Base-by-base conservation (phyloP, 2,797 vertebrate species). In the Microchirus variegatus region DNA sequence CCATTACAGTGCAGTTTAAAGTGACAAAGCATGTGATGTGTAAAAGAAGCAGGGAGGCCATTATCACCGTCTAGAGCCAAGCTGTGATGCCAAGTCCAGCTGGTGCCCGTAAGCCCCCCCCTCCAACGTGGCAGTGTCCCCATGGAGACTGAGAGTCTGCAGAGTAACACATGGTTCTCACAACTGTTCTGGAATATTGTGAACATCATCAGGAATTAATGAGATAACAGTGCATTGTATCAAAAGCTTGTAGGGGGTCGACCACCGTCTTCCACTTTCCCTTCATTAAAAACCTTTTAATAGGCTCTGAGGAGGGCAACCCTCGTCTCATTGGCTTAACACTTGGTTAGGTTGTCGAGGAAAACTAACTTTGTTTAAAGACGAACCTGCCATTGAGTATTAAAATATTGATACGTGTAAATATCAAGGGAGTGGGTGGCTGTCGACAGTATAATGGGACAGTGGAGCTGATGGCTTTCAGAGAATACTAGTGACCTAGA, bases 281-380 rank as follows among this genome's bases (percentile, higher is more conserved):
- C 54, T 75, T 90, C 90, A 91, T 91, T 92, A 91, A 89, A 90
- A 82, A 15, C 73, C 80, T 87, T 87, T 89, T 89, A 90, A 89
- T 89, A 69, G 85, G 68, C 86, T 83, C 78, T 53, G 73, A 87
- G 78, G 81, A 86, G 71, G 70, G 22, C 69, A 59, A 54, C 80
- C 58, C 68, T 75, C 63, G 53, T 72, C 58, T 50, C 68, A 76
- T 77, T 61, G 71, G 59, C 68, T 82, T 80, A 68, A 85, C 56
- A 73, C 80, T 74, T 86, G 75, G 80, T 80, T 80, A 77, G 82
- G 82, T 82, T 90, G 88, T 91, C 88, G 84, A 59, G 67, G 82
- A 84, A 85, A 82, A 90, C 89, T 73, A 88, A 82, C 88, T 86
- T 85, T 87, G 85, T 89, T 90, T 87, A 82, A 89, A 78, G 73